Percentiles rank a stretch among this genome's conserved stretches.
These are phyloP conservation scores for Disparrhopalites patrizii DNA, from an alignment of 2,888 invertebrate genomes.

Conservation along the genomic window DNA sequence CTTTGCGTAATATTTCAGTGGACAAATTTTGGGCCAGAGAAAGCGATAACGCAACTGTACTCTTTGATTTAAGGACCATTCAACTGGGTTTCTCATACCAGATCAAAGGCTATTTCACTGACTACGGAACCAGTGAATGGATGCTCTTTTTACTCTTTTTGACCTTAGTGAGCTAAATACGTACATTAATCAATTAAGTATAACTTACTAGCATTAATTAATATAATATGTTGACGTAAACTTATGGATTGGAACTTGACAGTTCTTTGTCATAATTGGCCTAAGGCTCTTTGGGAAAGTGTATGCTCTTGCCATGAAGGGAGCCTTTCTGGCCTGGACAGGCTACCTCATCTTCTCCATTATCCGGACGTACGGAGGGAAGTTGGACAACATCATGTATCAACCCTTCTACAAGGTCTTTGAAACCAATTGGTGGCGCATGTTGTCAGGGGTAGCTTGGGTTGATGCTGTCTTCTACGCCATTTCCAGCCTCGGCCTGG, in stretches of 20 bases:
- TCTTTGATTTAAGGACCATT: background rate
- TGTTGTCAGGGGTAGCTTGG: slow-evolving; percentile 35
- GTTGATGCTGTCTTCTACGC: slow-evolving; percentile 34
- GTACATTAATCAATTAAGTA: too few species aligned
- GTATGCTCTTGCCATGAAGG: background rate
- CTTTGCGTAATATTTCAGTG: background rate
- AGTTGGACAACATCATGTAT: slow-evolving; percentile 17
- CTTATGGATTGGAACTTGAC: too few species aligned
- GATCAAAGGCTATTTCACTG: background rate
- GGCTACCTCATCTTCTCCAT: slow-evolving; percentile 25
- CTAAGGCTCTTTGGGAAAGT: background rate
- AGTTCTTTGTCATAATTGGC: background rate
- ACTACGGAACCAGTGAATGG: slow-evolving; percentile 5
- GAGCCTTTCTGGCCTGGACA: slow-evolving; percentile 14
- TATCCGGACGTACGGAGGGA: background rate
- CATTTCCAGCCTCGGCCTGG: slow-evolving; percentile 34
- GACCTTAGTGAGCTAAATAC: background rate
- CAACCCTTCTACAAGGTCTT: slow-evolving; percentile 14
- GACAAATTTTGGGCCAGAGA: background rate
- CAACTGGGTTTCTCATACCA: background rate
- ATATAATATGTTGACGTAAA: too few species aligned
- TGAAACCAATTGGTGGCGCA: slow-evolving; percentile 24
- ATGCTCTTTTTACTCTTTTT: background rate
- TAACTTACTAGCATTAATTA: too few species aligned
- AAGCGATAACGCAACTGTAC: background rate